Conservation (phyloP, 2,797 vertebrate genomes). For the Rhinophrynus dorsalis region DNA sequence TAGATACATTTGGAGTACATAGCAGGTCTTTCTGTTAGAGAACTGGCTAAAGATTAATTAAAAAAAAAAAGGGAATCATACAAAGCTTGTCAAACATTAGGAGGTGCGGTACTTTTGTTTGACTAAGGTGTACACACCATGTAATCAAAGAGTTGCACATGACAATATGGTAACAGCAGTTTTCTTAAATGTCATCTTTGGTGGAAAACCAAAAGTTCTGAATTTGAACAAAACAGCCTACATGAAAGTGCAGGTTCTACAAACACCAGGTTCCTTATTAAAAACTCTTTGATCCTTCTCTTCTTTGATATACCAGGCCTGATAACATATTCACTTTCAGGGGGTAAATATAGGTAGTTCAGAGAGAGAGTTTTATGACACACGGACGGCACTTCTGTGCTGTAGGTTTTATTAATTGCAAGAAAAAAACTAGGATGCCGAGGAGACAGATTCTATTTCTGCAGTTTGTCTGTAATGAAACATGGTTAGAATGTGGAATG, state of each 20-base stretch:
- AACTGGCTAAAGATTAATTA: slow-evolving; percentile 13
- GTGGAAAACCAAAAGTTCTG: slow-evolving; percentile 78
- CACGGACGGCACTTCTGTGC: slow-evolving; percentile 80
- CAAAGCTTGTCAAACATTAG: slow-evolving; percentile 62
- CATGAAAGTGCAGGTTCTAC: slow-evolving; percentile 89
- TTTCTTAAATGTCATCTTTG: slow-evolving; percentile 87
- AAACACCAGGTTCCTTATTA: slow-evolving; percentile 98
- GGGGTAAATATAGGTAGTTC: slow-evolving; percentile 99
- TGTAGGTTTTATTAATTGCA: slow-evolving; percentile 78
- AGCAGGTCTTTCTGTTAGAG: not conserved
- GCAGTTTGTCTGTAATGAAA: slow-evolving; percentile 32
- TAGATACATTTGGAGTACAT: no score
- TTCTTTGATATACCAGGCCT: slow-evolving; percentile 97
- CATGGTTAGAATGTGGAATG: slow-evolving; percentile 21
- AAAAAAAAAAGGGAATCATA: slow-evolving; percentile 55
- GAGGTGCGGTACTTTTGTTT: slow-evolving; percentile 69
- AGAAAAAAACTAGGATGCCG: slow-evolving; percentile 35
- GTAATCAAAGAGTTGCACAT: slow-evolving; percentile 90
- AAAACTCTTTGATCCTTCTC: slow-evolving; percentile 94
- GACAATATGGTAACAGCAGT: slow-evolving; percentile 91
- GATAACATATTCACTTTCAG: slow-evolving; percentile 99
- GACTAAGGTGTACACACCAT: slow-evolving; percentile 84
- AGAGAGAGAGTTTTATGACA: slow-evolving; percentile 89
- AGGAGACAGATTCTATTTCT: slow-evolving; percentile 33
- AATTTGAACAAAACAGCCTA: slow-evolving; percentile 82